phyloP scores from a whole-genome alignment of 2,888 invertebrate species.

The Digitonthophagus gazella region DNA sequence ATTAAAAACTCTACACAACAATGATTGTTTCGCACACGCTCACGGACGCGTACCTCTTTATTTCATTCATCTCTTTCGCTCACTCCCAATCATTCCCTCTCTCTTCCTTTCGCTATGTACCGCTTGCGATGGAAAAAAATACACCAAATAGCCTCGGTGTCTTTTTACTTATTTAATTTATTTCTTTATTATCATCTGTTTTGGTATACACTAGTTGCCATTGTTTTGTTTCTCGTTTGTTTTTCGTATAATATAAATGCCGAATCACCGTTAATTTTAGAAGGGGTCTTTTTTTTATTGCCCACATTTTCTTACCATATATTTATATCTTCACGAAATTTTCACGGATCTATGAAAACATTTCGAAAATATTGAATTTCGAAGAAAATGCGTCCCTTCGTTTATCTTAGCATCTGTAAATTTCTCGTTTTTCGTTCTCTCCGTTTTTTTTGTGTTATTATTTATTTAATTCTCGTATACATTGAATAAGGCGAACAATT shows the following conservation, averaged over 20 bases:
- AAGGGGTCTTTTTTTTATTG: background rate
- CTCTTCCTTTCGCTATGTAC: background rate
- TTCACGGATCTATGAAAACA: background rate
- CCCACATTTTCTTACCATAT: background rate
- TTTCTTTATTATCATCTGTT: constrained; percentile 16
- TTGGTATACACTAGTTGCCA: constrained; percentile 16
- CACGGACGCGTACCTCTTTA: background rate
- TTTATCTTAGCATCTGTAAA: constrained; percentile 42
- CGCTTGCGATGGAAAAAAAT: constrained; percentile 13
- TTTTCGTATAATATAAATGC: background rate
- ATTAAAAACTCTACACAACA: constrained; percentile 18
- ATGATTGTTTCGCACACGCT: background rate
- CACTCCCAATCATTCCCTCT: background rate
- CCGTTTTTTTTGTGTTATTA: constrained; percentile 32
- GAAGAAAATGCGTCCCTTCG: background rate
- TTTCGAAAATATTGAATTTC: background rate
- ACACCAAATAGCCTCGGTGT: constrained; percentile 15
- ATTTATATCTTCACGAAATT: background rate
- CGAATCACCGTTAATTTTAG: background rate
- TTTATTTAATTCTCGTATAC: constrained; percentile 59
- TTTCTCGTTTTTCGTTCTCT: background rate
- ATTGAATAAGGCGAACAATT: constrained; percentile 66
- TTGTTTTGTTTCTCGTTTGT: background rate
- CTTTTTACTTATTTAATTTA: constrained; percentile 11
- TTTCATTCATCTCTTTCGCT: background rate